Base-by-base conservation (phyloP, 2,888 invertebrate species). In the Carpatolechia fugitivella region DNA sequence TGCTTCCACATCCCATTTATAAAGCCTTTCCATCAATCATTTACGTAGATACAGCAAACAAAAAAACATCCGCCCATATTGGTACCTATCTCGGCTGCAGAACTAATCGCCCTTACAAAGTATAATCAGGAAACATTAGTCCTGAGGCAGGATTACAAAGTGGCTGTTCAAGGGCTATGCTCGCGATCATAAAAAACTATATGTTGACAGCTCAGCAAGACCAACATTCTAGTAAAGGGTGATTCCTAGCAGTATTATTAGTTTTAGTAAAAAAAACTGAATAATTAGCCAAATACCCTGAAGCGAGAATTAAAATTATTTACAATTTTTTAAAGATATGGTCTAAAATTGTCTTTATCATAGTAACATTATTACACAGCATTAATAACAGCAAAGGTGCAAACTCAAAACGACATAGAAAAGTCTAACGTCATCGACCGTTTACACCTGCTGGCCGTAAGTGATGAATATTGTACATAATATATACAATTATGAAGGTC, bases 341-440 rank as follows among this genome's bases (percentile, higher is more conserved):
- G n/a, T n/a, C n/a, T n/a, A n/a, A n/a, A n/a, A n/a, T n/a, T n/a
- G n/a, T n/a, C n/a, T n/a, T n/a, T n/a, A n/a, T n/a, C n/a, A n/a
- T n/a, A n/a, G n/a, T n/a, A n/a, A n/a, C n/a, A n/a, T n/a, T n/a
- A n/a, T n/a, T n/a, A n/a, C n/a, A n/a, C n/a, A n/a, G 64, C 68
- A 72, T 71, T 68, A 72, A 70, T 70, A 72, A 65, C 65, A 59
- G 36, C 31, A 60, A 72, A 74, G 75, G 74, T 75, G 74, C 84
- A 80, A 83, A 81, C 80, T 35, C 49, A 81, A 80, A 76, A 59
- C n/a, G 54, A 64, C 69, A 71, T 72, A 78, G 72, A 87, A 86
- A 88, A 87, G 87, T 87, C 87, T 77, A 78, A 82, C 75, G 87
- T 80, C 86, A 74, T 69, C 74, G 88, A 82, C 87, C 69, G 59